Base-by-base conservation (phyloP, 2,113 vertebrate genomes). In the Zonotrichia leucophrys region DNA sequence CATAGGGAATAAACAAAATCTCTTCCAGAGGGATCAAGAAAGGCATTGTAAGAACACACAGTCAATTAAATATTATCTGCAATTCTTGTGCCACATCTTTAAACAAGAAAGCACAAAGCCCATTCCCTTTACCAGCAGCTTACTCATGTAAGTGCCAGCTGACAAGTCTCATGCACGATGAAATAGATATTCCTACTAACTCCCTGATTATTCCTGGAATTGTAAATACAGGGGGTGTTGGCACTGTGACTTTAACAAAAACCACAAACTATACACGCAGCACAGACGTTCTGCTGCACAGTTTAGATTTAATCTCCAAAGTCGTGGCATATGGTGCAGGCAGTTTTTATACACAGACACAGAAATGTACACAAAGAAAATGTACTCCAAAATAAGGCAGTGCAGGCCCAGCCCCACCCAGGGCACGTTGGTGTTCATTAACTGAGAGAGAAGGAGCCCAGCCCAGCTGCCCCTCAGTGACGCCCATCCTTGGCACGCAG, bases 21-120 rank as follows among this genome's bases (percentile, higher is more conserved):
- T 88, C 76, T 56, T 70, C 95, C 84, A 96, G 86, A 80, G 63
- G 83, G 85, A 91, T 69, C 96, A 90, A 94, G 89, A 97, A 84
- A 93, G 87, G 93, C 88, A 86, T 19, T 93, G 72, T 81, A 72
- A 86, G 90, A 87, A 90, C 88, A 96, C 84, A 96, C 75, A 97
- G 96, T 96, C 94, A 95, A 72, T 96, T 96, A 95, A 93, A 46
- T 66, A 93, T 89, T 93, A 92, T 96, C 92, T 89, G 90, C 62
- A 84, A 68, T 62, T 55, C 73, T 53, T 15, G 49, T 78, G 53
- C 69, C 78, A 81, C 63, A 84, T 83, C 68, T 89, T 83, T 37
- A 78, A 96, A 83, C 41, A 86, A 68, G 41, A 53, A 81, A 87
- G 87, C 81, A 83, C 39, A 80, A 64, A 90, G 25, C 17, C 8